Evolutionary conservation across 1,140 invertebrate species (phyloP), one percentile per base, ranked within the genome.

Genomic region (Lutraria rhynchaena): DNA sequence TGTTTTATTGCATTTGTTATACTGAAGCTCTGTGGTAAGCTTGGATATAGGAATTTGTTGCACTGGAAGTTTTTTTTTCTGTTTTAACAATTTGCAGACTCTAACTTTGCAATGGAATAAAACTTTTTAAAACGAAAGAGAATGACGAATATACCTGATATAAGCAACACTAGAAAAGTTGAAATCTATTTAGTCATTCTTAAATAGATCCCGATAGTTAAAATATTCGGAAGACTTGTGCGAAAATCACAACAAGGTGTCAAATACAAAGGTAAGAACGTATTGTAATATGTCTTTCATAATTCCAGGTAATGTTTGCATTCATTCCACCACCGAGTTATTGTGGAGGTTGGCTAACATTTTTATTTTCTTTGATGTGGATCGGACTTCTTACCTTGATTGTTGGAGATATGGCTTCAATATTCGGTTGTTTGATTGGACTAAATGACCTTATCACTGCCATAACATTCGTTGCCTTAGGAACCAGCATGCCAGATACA

Each of bases 381-480:
- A 95, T 95, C 87, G 95, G 94, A 41, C 7, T 95, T 0, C 89
- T 95, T 37, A 95, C 95, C 3, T 93, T 94, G 19, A 91, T 95
- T 57, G 93, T 95, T 46, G 94, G 94, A 7, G 95, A 95, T 89
- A 88, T 95, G 75, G 95, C 95, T 15, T 84, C 92, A 22, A 94
- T 94, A 73, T 95, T 95, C 89, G 95, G 95, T n/a, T 95, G 95
- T 88, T 86, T 95, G 4, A 92, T 95, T 19, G 93, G 93, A 11
- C 89, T 95, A 0, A 88, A 94, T 53, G 93, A 94, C 76, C 91
- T 92, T n/a, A 91, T 70, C 84, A 89, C 89, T 85, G 94, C 95
- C 22, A 95, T 95, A 57, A 95, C 95, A 4, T 94, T 96, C 75
- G 95, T 96, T n/a, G 95, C 95, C 11, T 83, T 96, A 65, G 95